phyloP scores from a whole-genome alignment of 2,113 vertebrate species.

The Mugil cephalus region DNA sequence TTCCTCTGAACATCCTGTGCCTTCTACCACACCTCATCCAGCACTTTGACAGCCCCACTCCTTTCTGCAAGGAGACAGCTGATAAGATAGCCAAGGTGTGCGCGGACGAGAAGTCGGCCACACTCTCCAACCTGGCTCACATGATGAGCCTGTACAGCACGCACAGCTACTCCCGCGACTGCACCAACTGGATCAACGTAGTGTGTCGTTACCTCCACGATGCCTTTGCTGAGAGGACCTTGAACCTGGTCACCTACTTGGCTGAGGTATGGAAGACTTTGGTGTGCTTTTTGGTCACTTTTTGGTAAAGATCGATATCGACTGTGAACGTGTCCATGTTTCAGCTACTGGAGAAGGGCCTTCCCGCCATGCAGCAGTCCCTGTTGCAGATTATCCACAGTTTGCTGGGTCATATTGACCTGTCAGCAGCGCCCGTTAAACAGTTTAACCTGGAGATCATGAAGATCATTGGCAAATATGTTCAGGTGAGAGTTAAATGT shows the following conservation, averaged over 20 bases:
- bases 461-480: constrained; percentile 98
- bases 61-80: constrained; percentile 98
- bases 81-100: constrained; percentile 97
- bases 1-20: constrained; percentile 98
- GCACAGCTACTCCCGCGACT: constrained; percentile 97
- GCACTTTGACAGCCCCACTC: constrained; percentile 98
- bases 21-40: constrained; percentile 98
- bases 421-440: constrained; percentile 94
- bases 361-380: constrained; percentile 97
- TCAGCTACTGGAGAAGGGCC: constrained; percentile 95
- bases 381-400: constrained; percentile 97
- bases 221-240: constrained; percentile 94
- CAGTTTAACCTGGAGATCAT: constrained; percentile 99
- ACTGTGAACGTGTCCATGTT: constrained; percentile 24
- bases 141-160: constrained; percentile 99
- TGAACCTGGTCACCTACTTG: constrained; percentile 95
- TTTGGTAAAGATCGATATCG: background rate
- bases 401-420: constrained; percentile 95
- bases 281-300: background rate
- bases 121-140: constrained; percentile 95
- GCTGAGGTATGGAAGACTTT: constrained; percentile 88
- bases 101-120: constrained; percentile 93
- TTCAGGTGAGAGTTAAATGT: constrained; percentile 88
- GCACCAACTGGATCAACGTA: constrained; percentile 98
- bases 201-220: constrained; percentile 97